A percentile compares a stretch with the other conserved stretches of the same genome.
Conservation (phyloP, 2,888 invertebrate species). For the Metallyticus violacea region DNA sequence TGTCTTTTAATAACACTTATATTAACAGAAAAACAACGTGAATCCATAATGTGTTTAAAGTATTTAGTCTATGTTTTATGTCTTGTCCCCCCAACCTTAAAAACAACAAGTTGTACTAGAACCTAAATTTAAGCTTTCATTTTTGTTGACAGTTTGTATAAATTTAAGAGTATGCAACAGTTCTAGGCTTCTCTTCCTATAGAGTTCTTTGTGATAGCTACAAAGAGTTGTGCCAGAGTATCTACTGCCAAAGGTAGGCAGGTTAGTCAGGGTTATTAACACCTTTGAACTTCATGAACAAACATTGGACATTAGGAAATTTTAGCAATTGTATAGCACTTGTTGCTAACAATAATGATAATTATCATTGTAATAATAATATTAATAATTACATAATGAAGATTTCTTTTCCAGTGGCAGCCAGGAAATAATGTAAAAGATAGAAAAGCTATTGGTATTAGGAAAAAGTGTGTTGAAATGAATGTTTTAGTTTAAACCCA, state of each 20-base stretch:
- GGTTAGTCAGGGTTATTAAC: neutral
- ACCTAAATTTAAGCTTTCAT: neutral
- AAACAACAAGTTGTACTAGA: no score
- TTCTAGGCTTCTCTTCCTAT: neutral
- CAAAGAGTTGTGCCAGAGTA: neutral
- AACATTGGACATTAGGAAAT: neutral
- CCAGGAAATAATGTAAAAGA: neutral
- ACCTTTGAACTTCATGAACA: neutral
- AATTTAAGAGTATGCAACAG: neutral
- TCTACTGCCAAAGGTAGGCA: neutral
- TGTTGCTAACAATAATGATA: neutral
- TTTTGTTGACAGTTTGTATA: neutral
- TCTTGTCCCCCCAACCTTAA: neutral
- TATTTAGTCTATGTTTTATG: neutral
- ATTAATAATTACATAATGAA: neutral
- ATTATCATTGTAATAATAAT: neutral
- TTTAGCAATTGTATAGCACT: neutral
- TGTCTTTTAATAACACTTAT: neutral
- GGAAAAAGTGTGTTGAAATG: neutral
- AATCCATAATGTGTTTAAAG: neutral
- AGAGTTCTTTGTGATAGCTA: neutral
- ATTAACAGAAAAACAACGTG: neutral
- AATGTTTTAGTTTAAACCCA: neutral
- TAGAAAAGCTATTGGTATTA: neutral
- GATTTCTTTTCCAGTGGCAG: neutral